These are phyloP conservation scores for Dicranocentrus wangi DNA, from an alignment of 2,888 invertebrate species.

Conservation along the genomic window DNA sequence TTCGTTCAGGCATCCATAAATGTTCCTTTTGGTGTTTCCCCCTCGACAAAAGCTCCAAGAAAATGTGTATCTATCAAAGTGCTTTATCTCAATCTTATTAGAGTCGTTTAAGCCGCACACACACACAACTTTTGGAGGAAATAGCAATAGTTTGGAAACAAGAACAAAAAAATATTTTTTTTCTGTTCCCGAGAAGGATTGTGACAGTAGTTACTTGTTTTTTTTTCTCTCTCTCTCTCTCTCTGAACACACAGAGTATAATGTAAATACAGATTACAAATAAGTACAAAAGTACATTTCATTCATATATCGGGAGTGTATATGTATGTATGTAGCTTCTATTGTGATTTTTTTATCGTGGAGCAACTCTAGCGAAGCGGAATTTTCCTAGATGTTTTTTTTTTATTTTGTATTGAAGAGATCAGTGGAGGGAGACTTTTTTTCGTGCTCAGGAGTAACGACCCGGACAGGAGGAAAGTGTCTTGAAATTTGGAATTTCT, in stretches of 20 bases:
- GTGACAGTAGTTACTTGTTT: constrained; percentile 22
- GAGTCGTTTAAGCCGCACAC: constrained; percentile 53
- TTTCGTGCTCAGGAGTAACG: constrained; percentile 52
- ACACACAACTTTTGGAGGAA: constrained; percentile 23
- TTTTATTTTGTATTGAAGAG: not conserved
- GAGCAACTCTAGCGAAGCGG: no score
- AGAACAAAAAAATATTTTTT: constrained; percentile 34
- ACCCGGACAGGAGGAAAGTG: constrained; percentile 52
- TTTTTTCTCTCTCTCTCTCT: no score
- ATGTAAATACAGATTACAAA: constrained; percentile 43
- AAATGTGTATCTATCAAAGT: constrained; percentile 56
- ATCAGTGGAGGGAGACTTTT: constrained; percentile 16
- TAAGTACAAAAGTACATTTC: constrained; percentile 18
- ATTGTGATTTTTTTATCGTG: no score
- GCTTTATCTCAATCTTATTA: constrained; percentile 56
- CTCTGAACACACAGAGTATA: no score
- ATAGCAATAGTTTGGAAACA: constrained; percentile 18
- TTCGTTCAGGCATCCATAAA: constrained; percentile 69
- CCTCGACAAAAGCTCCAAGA: constrained; percentile 37
- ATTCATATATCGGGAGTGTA: not conserved
- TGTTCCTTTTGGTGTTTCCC: constrained; percentile 44
- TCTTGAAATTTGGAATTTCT: constrained; percentile 51
- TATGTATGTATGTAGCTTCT: constrained; percentile 14
- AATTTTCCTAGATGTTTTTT: no score
- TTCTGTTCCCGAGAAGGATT: constrained; percentile 16